A percentile compares a stretch with the other conserved stretches of the same genome.
These are phyloP conservation scores for Euwallacea similis DNA, from an alignment of 1,140 invertebrate genomes.

Conservation along the genomic window DNA sequence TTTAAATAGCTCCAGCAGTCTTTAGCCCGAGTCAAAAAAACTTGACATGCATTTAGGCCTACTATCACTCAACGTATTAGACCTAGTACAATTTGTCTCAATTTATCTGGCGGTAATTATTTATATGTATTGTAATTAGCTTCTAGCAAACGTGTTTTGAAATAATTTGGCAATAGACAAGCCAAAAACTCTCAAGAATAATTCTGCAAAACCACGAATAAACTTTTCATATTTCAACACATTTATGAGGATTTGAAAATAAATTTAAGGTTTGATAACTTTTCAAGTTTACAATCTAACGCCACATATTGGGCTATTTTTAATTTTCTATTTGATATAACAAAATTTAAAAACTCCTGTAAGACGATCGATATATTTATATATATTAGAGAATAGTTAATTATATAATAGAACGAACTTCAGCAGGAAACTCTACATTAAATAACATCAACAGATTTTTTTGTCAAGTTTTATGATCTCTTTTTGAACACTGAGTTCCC, in stretches of 20 bases:
- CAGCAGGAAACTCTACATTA: constrained; percentile 47
- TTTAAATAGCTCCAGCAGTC: no score
- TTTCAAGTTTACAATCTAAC: constrained; percentile 19
- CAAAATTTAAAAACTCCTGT: not conserved
- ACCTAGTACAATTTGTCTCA: constrained; percentile 20
- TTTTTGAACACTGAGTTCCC: constrained; percentile 47
- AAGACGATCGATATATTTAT: not conserved
- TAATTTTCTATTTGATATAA: not conserved
- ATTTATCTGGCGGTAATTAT: constrained; percentile 24
- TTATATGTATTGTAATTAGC: constrained; percentile 19
- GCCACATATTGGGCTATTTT: not conserved
- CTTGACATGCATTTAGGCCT: not conserved
- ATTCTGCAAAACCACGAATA: constrained; percentile 12
- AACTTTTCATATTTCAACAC: constrained; percentile 29
- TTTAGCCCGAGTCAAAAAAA: not conserved
- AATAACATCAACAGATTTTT: constrained; percentile 47
- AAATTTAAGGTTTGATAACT: constrained; percentile 24
- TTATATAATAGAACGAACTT: constrained; percentile 41
- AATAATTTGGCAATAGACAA: constrained; percentile 20
- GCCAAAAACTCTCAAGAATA: constrained; percentile 16
- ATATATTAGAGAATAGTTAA: constrained; percentile 19
- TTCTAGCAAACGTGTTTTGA: constrained; percentile 24
- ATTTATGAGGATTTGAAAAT: constrained; percentile 16
- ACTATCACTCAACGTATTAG: not conserved
- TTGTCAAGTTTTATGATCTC: constrained; percentile 37